A percentile compares a stretch with the other conserved stretches of the same genome.
Conservation (phyloP, 2,888 invertebrate species). For the Nemapogon koenigi region DNA sequence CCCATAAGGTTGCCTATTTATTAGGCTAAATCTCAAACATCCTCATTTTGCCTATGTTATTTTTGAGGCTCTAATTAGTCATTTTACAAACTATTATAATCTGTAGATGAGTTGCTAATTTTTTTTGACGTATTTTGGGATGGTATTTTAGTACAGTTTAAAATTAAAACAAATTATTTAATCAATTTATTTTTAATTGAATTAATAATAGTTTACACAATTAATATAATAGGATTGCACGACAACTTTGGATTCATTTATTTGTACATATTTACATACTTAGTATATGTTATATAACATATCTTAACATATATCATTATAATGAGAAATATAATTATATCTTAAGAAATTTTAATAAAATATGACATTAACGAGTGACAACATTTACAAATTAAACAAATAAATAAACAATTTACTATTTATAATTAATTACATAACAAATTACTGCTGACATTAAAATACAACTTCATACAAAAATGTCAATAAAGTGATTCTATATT, state of each 20-base stretch:
- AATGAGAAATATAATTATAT: background rate
- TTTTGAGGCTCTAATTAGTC: too few relatives aligned
- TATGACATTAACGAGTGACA: slow-evolving; percentile 2
- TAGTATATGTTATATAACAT: background rate
- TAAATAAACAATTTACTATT: background rate
- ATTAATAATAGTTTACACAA: slow-evolving; percentile 33
- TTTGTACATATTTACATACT: slow-evolving; percentile 15
- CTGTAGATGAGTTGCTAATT: too few relatives aligned
- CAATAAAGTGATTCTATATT: too few relatives aligned
- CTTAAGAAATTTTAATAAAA: background rate
- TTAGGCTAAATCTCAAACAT: too few relatives aligned
- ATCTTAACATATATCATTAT: background rate
- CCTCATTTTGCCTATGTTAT: too few relatives aligned
- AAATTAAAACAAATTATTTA: background rate
- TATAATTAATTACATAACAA: background rate
- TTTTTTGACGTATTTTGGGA: too few relatives aligned
- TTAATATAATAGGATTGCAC: slow-evolving; percentile 42
- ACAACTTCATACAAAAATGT: too few relatives aligned
- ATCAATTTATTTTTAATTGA: slow-evolving; percentile 34
- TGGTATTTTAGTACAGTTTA: too few relatives aligned
- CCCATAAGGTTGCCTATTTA: too few relatives aligned
- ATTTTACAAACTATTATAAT: too few relatives aligned
- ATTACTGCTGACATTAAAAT: too few relatives aligned
- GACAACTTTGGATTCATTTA: slow-evolving; percentile 50
- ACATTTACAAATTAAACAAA: slow-evolving; percentile 2